Evolutionary conservation across 2,113 vertebrate species (phyloP), one percentile per base, ranked within the genome.

Genomic region (Sorex fumeus): DNA sequence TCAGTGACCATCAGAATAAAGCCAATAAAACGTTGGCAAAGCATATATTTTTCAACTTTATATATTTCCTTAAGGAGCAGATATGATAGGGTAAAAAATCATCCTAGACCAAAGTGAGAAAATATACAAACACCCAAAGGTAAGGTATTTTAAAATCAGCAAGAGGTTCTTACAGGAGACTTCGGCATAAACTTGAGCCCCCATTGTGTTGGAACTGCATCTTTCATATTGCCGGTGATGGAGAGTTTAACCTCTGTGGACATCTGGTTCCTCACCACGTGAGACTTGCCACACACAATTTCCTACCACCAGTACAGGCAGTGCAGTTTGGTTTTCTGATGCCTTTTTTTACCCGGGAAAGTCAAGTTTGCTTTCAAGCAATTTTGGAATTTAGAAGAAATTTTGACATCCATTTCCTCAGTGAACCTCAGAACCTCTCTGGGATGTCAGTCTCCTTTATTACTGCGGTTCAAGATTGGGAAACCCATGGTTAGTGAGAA

Each of bases 1-100:
- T 30, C 12, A 57, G 77, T 74, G 47, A 79, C 21, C n/a, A 72
- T 75, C 30, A 34, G 45, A 80, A 57, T 69, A 77, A 92, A 95
- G 80, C 5, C 19, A 90, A 83, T 53, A 53, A 87, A 50, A 13
- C 79, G 11, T 86, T 85, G 13, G 21, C 93, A 86, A 88, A 81
- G 67, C 57, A 89, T 75, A 92, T 88, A 91, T 66, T 69, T 90
- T 28, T 40, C 28, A 72, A 95, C 91, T 15, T 82, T 82, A 84
- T 34, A 81, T 69, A 67, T 83, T 91, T 27, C 32, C 75, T 79
- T 83, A 40, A 27, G 71, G 74, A 69, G 23, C 25, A 84, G 64
- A 47, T 43, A 69, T 57, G n/a, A 53, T 60, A n/a, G 43, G 36
- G 12, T 64, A 82, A 53, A 43, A 71, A 30, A 84, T 88, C 45